These are phyloP conservation scores for Macaria notata DNA, from an alignment of 2,888 invertebrate genomes.

Conservation along the genomic window DNA sequence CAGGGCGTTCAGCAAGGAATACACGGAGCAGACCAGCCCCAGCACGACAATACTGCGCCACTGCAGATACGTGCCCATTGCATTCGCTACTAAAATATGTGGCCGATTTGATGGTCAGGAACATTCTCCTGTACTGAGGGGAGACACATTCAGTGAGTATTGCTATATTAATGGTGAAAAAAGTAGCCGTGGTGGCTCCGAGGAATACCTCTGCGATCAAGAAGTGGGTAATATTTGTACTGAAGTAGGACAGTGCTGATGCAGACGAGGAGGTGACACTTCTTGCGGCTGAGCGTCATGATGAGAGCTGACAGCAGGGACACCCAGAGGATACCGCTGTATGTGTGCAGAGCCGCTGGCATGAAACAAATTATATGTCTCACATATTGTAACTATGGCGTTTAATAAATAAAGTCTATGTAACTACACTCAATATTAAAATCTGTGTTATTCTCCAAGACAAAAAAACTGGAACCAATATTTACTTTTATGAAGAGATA, in stretches of 20 bases:
- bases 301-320: constrained; percentile 25
- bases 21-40: constrained; percentile 31
- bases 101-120: constrained; percentile 40
- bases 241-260: constrained; percentile 28
- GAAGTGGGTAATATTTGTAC: constrained; percentile 33
- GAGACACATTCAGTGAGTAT: constrained; percentile 43
- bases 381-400: too few species aligned
- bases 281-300: constrained; percentile 33
- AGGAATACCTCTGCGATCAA: constrained; percentile 30
- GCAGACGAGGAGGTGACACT: constrained; percentile 26
- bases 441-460: too few species aligned
- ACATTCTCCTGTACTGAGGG: constrained; percentile 39
- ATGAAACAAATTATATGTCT: constrained; percentile 7
- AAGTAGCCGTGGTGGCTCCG: not conserved
- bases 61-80: constrained; percentile 40
- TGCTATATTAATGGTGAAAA: constrained; percentile 11
- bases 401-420: constrained; percentile 3
- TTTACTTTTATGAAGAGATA: too few species aligned
- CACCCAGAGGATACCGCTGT: constrained; percentile 34
- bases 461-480: too few species aligned
- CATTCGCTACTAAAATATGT: constrained; percentile 40
- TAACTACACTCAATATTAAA: too few species aligned
- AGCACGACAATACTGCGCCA: constrained; percentile 37
- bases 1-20: too few species aligned
- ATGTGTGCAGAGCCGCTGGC: constrained; percentile 30